Conservation (phyloP, 92 coral and sea anemone genomes). For the Muricea muricata region DNA sequence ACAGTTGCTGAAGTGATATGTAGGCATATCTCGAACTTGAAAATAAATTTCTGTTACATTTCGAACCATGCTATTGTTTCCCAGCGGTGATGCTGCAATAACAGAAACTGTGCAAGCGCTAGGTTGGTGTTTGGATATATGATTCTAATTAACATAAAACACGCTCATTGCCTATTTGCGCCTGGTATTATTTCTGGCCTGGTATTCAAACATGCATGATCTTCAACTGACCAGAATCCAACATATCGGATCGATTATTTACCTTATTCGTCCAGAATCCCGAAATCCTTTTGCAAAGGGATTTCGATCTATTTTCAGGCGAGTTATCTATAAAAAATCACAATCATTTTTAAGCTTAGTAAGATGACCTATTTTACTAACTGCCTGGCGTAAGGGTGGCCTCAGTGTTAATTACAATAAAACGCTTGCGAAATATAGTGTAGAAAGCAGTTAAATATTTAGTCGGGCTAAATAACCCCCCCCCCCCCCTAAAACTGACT, state of each 20-base stretch:
- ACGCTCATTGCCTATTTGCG: background rate
- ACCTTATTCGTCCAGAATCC: slow-evolving; percentile 96
- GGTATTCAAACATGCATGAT: no score
- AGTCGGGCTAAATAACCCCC: no score
- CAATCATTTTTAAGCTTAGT: background rate
- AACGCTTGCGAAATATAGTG: no score
- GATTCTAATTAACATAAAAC: background rate
- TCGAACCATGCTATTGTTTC: background rate
- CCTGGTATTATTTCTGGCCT: no score
- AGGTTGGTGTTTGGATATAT: background rate
- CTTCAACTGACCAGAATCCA: no score
- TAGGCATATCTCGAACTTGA: background rate
- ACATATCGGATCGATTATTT: background rate
- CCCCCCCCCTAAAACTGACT: no score
- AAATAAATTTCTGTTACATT: no score
- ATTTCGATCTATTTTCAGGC: slow-evolving; percentile 95
- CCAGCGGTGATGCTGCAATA: background rate
- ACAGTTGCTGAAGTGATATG: background rate
- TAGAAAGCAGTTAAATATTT: no score
- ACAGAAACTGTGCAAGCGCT: background rate
- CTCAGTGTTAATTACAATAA: no score
- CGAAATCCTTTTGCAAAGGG: slow-evolving; percentile 99
- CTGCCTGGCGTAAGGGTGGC: no score
- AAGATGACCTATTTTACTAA: no score
- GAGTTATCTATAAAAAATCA: slow-evolving; percentile 76